A percentile compares a stretch with the other conserved stretches of the same genome.
Evolutionary conservation across 2,113 vertebrate species (phyloP).

Genomic region (Variabilichromis moorii): DNA sequence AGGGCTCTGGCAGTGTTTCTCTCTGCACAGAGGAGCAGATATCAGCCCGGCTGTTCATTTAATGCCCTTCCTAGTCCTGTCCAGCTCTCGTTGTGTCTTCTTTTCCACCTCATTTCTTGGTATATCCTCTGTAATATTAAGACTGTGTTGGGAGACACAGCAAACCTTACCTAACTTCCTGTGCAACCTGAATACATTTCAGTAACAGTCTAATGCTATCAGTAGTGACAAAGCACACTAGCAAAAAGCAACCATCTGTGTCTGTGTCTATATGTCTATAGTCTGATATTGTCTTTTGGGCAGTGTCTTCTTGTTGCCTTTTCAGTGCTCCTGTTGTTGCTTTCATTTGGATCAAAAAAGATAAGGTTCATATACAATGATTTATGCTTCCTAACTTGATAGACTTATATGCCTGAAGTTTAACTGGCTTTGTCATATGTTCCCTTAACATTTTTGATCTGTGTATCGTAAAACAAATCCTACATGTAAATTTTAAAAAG

Average conservation of each 20-base stretch:
- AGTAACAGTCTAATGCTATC: not conserved
- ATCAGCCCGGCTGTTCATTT: not conserved
- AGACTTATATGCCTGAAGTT: not conserved
- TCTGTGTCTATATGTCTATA: not conserved
- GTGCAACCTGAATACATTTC: not conserved
- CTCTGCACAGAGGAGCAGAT: not conserved
- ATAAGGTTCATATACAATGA: rapidly evolving
- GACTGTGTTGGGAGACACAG: not conserved
- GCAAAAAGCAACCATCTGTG: not conserved
- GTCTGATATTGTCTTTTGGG: not conserved
- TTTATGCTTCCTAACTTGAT: not conserved
- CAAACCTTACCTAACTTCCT: not conserved
- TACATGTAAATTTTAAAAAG: not conserved
- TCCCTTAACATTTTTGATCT: not conserved
- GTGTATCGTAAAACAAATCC: not conserved
- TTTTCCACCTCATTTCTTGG: not conserved
- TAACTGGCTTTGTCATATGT: not conserved
- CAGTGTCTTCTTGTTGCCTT: not conserved
- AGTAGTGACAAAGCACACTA: not conserved
- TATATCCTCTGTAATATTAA: not conserved
- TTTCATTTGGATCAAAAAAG: not conserved
- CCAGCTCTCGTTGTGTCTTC: not conserved
- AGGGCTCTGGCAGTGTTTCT: not conserved
- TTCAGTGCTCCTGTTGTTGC: not conserved
- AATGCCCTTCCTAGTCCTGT: not conserved